Evolutionary conservation across 2,888 invertebrate genomes (phyloP).

Genomic region (Meta bourneti): DNA sequence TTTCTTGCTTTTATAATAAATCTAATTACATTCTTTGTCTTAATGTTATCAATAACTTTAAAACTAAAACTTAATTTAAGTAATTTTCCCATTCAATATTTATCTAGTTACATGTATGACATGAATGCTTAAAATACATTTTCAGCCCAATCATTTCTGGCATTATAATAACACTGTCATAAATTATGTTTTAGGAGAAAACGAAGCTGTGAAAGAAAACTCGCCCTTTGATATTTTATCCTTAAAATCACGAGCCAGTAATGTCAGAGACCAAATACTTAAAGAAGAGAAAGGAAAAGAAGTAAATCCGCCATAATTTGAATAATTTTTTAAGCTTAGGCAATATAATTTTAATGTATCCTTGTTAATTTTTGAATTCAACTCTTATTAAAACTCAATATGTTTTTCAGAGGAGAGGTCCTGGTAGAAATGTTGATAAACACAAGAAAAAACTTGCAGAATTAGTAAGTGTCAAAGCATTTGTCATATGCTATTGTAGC

Average conservation of each 20-base stretch:
- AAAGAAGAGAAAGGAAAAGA: conserved; percentile 86
- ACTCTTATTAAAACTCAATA: conserved; percentile 9
- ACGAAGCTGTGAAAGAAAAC: conserved; percentile 71
- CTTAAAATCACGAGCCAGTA: conserved; percentile 86
- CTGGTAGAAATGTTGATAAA: conserved; percentile 84
- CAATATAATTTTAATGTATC: neutral
- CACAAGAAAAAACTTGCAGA: conserved; percentile 94
- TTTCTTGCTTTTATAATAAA: no score
- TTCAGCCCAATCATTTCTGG: no score
- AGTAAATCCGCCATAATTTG: conserved; percentile 77
- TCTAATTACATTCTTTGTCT: neutral
- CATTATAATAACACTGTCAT: neutral
- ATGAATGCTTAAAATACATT: neutral
- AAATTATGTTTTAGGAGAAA: conserved; percentile 47
- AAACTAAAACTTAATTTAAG: no score
- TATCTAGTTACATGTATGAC: neutral
- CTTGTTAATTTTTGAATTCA: neutral
- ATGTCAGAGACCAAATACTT: conserved; percentile 90
- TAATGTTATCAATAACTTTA: neutral
- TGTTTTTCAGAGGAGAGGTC: conserved; percentile 58
- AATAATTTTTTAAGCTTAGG: neutral
- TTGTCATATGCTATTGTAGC: neutral
- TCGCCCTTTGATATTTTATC: conserved; percentile 77
- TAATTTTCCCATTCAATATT: no score
- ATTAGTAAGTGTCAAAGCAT: conserved; percentile 81